Evolutionary conservation across 1,140 invertebrate genomes (phyloP).

Genomic region (Bicyclus anynana): DNA sequence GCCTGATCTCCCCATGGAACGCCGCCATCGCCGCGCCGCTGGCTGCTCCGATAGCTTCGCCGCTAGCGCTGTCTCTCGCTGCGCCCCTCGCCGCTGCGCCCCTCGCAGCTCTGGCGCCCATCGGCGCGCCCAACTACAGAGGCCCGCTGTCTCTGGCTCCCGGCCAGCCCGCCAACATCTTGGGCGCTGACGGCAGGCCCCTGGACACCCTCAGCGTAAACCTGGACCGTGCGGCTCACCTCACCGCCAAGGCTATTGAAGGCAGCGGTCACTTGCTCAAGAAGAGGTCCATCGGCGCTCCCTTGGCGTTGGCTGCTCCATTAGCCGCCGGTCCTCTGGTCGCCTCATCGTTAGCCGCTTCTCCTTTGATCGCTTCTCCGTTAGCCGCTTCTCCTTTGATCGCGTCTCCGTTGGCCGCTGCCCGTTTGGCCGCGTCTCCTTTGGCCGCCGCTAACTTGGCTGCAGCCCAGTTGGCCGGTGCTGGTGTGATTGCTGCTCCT

Average conservation of each 20-base stretch:
- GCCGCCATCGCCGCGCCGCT: conserved; percentile 1
- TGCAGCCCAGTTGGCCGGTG: conserved; percentile 26
- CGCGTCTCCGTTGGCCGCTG: neutral
- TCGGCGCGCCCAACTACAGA: conserved; percentile 44
- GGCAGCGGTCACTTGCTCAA: conserved; percentile 2
- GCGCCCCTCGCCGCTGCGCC: neutral
- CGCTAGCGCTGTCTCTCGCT: conserved; percentile 13
- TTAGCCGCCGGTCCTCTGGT: neutral
- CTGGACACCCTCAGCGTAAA: conserved; percentile 63
- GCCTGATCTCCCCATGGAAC: conserved; percentile 2
- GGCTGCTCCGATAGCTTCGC: no score
- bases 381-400: neutral
- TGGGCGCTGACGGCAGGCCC: conserved; percentile 44
- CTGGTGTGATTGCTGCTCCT: conserved; percentile 3
- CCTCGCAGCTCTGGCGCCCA: conserved; percentile 10
- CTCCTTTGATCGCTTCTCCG: neutral
- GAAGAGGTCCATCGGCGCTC: neutral
- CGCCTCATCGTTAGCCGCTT: neutral
- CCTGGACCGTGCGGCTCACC: conserved; percentile 59
- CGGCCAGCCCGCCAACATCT: conserved; percentile 49
- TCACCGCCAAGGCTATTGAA: conserved; percentile 34
- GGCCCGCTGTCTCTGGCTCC: conserved; percentile 51
- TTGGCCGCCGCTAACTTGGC: neutral
- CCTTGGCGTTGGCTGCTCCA: neutral
- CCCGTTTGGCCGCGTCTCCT: neutral